Evolutionary conservation across 2,888 invertebrate genomes (phyloP), one percentile per base, ranked within the genome.

Genomic region (Spodoptera exigua): DNA sequence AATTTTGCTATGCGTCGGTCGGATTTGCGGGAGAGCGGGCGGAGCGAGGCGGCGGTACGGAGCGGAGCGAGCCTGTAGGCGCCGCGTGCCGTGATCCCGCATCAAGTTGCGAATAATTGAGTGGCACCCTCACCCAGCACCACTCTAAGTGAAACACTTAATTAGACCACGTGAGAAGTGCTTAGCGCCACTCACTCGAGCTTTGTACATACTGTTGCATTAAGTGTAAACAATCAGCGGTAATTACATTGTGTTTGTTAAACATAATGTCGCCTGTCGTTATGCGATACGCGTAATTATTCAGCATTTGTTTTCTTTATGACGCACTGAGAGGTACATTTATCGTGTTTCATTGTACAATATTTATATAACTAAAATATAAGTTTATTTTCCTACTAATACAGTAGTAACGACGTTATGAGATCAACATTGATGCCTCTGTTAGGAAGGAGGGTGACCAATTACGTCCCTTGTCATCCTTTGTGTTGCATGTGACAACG

Each of bases 51-150:
- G n/a, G 56, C 18, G 61, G 32, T 14, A 45, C 46, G 32, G 27
- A 32, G 62, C 47, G 54, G 34, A 60, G 51, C 60, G 43, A 55
- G 48, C 32, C 27, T 43, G 45, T 56, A 59, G 60, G 60, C 56
- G 55, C 55, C 91, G 90, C 92, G 93, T 54, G 55, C 53, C 91
- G 90, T 92, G 93, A 91, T 89, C 90, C 81, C 87, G 92, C 92
- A 92, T 92, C 91, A 78, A 84, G 88, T 89, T 87, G 85, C 89
- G 86, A 88, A 91, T 93, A 93, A 93, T 93, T 90, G 87, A 91
- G 91, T 85, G 84, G 83, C 83, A 78, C 84, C 87, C 88, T 80
- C 83, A 62, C 84, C 80, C 85, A 73, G 83, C 84, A 75, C 75
- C 81, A 76, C 81, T 80, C 80, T 87, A 88, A 90, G 90, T 88